Evolutionary conservation across 2,888 invertebrate species (phyloP).

Genomic region (Thyatira batis): DNA sequence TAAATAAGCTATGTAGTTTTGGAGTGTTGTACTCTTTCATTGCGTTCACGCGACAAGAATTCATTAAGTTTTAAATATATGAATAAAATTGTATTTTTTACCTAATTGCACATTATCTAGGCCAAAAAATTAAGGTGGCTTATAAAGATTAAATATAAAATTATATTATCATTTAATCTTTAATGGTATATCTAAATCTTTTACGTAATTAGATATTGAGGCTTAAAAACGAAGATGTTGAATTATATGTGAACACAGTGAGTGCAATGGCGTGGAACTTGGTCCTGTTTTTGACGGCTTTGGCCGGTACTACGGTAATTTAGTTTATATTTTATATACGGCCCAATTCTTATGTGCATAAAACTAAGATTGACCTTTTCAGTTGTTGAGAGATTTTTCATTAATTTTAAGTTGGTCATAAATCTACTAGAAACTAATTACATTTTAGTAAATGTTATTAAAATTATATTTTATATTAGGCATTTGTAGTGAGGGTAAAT

Average conservation of each 20-base stretch:
- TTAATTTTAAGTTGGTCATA: no score
- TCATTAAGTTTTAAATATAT: no score
- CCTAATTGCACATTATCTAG: not conserved
- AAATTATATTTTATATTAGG: no score
- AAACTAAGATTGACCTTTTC: no score
- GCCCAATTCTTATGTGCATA: no score
- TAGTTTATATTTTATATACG: not conserved
- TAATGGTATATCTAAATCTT: not conserved
- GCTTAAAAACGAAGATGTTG: not conserved
- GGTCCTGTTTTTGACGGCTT: constrained; percentile 23
- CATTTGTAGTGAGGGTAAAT: no score
- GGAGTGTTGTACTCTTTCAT: no score
- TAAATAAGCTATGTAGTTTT: no score
- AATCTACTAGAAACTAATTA: no score
- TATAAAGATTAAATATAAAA: not conserved
- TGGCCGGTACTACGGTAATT: constrained; percentile 35
- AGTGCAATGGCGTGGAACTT: not conserved
- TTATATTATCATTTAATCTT: not conserved
- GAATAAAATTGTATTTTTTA: not conserved
- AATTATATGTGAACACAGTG: not conserved
- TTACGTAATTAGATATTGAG: not conserved
- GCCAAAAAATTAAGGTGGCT: not conserved
- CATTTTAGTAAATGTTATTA: no score
- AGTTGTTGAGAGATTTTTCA: no score
- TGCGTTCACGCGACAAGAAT: no score